phyloP scores from a whole-genome alignment of 2,888 invertebrate species.

The Dolichomitus sp. region DNA sequence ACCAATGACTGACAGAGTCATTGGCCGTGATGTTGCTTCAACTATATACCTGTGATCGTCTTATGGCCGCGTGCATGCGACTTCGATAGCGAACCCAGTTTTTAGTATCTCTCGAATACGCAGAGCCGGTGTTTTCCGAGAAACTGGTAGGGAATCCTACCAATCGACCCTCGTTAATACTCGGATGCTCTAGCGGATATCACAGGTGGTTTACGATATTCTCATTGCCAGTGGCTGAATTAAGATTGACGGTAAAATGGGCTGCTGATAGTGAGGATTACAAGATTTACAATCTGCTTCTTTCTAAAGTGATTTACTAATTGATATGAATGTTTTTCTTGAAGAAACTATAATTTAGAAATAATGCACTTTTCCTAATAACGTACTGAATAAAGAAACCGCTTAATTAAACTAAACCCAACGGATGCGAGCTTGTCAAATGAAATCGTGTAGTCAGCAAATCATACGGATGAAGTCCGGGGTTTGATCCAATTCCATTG shows the following conservation, averaged over 20 bases:
- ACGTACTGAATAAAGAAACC: too few relatives aligned
- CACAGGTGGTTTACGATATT: constrained; percentile 56
- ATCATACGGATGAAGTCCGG: too few relatives aligned
- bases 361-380: neutral
- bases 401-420: neutral
- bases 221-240: constrained; percentile 21
- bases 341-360: neutral
- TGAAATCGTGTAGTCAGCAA: too few relatives aligned
- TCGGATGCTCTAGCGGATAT: constrained; percentile 42
- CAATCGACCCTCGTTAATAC: constrained; percentile 64
- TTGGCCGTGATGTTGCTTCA: constrained; percentile 68
- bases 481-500: too few relatives aligned
- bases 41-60: constrained; percentile 42
- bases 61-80: constrained; percentile 40
- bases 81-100: constrained; percentile 66
- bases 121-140: constrained; percentile 66
- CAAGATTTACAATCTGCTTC: neutral
- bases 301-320: neutral
- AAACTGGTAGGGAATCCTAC: constrained; percentile 66
- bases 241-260: constrained; percentile 16
- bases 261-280: too few relatives aligned
- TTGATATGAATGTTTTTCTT: neutral
- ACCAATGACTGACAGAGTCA: constrained; percentile 72
- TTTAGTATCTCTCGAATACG: constrained; percentile 60
- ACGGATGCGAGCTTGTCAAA: too few relatives aligned